Percentiles rank a stretch among this genome's conserved stretches.
These are phyloP conservation scores for Gymnogyps californianus DNA, from an alignment of 2,113 vertebrate species.

Conservation along the genomic window DNA sequence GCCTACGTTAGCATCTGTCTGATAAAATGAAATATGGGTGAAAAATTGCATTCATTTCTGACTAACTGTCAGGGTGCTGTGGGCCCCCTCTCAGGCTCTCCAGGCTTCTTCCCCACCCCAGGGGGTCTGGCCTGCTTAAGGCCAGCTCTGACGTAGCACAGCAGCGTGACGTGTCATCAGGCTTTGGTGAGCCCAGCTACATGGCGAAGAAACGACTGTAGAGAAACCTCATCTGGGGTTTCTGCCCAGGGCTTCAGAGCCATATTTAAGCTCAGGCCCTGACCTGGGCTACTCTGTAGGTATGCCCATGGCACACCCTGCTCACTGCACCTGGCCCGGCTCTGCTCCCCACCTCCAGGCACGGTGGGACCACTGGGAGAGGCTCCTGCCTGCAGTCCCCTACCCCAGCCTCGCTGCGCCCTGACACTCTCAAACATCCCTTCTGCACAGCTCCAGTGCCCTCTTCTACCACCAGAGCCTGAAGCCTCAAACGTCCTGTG, in stretches of 20 bases:
- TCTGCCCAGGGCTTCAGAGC: neutral
- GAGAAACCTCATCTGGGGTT: neutral
- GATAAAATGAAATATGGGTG: neutral
- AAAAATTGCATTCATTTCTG: neutral
- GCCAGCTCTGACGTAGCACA: neutral
- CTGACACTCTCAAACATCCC: too few relatives aligned
- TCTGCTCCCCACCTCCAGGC: neutral
- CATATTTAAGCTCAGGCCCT: neutral
- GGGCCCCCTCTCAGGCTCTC: neutral
- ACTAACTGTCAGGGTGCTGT: neutral
- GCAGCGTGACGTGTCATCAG: fast-evolving
- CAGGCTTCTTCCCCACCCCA: neutral
- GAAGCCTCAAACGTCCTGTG: neutral
- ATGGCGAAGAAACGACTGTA: fast-evolving
- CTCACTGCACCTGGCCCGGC: neutral
- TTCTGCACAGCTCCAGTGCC: neutral
- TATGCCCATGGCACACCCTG: neutral
- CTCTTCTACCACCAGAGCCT: neutral
- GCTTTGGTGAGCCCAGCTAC: neutral
- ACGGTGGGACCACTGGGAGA: fast-evolving
- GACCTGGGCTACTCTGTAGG: neutral
- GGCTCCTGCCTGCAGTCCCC: neutral
- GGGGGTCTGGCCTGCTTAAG: neutral
- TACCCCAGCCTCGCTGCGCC: fast-evolving
- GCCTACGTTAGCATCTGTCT: fast-evolving